Conservation (phyloP, 2,113 vertebrate species). For the Zingel zingel region DNA sequence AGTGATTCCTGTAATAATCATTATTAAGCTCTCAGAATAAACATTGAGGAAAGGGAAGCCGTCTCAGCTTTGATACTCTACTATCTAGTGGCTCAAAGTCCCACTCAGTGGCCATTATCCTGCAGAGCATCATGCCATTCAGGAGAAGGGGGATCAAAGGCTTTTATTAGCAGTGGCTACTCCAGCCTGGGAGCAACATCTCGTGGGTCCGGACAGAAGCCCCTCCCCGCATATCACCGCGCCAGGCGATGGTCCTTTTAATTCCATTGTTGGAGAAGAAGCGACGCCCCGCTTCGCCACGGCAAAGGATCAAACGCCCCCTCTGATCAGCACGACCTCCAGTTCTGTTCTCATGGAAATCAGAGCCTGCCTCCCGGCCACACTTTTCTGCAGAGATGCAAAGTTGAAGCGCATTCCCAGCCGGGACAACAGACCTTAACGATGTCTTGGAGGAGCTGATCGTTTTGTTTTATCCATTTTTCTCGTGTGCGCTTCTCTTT, state of each 20-base stretch:
- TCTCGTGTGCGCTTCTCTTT: neutral
- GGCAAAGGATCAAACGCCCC: conserved; percentile 73
- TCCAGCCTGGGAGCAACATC: conserved; percentile 13
- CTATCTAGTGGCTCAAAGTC: conserved; percentile 29
- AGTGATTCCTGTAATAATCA: conserved; percentile 42
- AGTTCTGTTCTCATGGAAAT: conserved; percentile 79
- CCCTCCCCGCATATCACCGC: conserved; percentile 73
- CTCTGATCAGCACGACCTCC: conserved; percentile 55
- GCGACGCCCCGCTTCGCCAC: conserved; percentile 71
- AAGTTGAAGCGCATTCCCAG: conserved; percentile 71
- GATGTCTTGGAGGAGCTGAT: conserved; percentile 64
- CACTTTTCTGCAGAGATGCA: conserved; percentile 67
- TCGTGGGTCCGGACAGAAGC: conserved; percentile 57
- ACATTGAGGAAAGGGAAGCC: conserved; percentile 38
- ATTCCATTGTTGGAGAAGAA: conserved; percentile 79
- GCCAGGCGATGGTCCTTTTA: conserved; percentile 70
- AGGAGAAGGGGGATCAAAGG: conserved; percentile 54
- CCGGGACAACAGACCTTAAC: conserved; percentile 40
- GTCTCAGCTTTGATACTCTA: conserved; percentile 44
- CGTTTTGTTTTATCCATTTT: neutral
- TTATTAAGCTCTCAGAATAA: conserved; percentile 48
- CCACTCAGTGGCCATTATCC: conserved; percentile 41
- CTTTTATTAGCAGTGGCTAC: neutral
- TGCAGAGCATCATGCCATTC: conserved; percentile 31
- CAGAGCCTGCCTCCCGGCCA: conserved; percentile 59